Evolutionary conservation across 2,113 vertebrate species (phyloP), one percentile per base, ranked within the genome.

Genomic region (Girardinichthys multiradiatus): DNA sequence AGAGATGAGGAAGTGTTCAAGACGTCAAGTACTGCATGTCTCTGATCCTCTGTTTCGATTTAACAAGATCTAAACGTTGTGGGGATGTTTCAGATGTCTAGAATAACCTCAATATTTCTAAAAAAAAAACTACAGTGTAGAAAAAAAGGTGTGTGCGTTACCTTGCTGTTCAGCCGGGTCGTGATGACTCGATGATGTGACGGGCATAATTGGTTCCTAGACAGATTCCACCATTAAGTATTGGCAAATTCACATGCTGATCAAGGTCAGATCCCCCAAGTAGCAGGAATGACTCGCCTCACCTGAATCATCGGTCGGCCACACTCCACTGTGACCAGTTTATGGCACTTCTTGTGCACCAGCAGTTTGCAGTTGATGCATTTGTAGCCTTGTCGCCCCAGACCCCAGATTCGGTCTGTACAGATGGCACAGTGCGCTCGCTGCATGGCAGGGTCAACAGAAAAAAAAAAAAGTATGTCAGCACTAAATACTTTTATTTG

Each of bases 311-410:
- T 90, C 29, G 95, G 97, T 39, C 97, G 90, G 57, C 96, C 98
- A 62, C 98, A 99, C 77, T 99, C 97, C 70, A 91, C 82, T 2
- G 83, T 97, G 74, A 98, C 98, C 69, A 99, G 93, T 84, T 99
- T 99, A 89, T 99, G 98, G 90, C 98, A 99, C 88, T 99, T 99
- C 92, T 99, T 99, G 90, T 99, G 98, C 61, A 99, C 98, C 33
- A 99, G 94, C 71, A 99, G 96, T 88, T 99, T 99, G 91, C 98
- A 99, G 82, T 97, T 99, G 94, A 98, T 99, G 87, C 98, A 99
- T 82, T 99, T 99, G 87, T 99, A 99, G 9, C 98, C 98, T 82
- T 99, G 98, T 74, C 98, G 95, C 31, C 98, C 98, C 65, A 99
- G 94, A 66, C 98, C 98, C 98, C 98, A 99, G 85, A 99, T 99